Evolutionary conservation across 2,888 invertebrate species (phyloP), one percentile per base, ranked within the genome.

Genomic region (Melipona beecheii): DNA sequence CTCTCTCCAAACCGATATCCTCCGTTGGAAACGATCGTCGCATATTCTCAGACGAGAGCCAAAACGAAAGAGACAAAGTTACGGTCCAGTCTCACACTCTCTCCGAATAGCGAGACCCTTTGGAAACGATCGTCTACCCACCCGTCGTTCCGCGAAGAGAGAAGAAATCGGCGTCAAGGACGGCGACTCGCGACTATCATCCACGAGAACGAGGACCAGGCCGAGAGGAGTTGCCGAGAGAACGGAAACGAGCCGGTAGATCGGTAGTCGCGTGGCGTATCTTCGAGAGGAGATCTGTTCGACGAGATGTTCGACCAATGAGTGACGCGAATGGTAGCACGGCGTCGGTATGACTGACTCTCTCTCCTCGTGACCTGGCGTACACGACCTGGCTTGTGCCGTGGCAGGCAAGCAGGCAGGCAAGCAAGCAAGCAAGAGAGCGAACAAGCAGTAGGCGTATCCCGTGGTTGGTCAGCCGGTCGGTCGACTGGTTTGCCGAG

Each of bases 331-430:
- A 89, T 92, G 85, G 89, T 87, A 91, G 89, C 90, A 91, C 92
- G 92, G 92, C 91, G 90, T 90, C 87, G 92, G 90, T 91, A 92
- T 92, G 90, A 92, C 92, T 92, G 93, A 92, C 92, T 89, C 88
- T 85, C 85, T 83, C 86, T 90, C 89, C 90, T 43, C 43, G 43
- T 90, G 90, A 90, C 88, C 90, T 78, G 86, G 83, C 83, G 87
- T 90, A 83, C 83, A 85, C 86, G 87, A 87, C 82, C 85, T 88
- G 88, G 85, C 85, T 89, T 85, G n/a, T 36, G 52, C 19, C 19
- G 85, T 89, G 83, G 82, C 88, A 66, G 75, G 83, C 81, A 74
- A 83, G 78, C 82, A 36, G 11, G 78, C 82, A 36, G 11, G 43
- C 36, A 36, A 36, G 36, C 36, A 36, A 36, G 36, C 36, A 36